A percentile compares a stretch with the other conserved stretches of the same genome.
These are phyloP conservation scores for Torymus aiolomorphi DNA, from an alignment of 2,888 invertebrate species.

Conservation along the genomic window DNA sequence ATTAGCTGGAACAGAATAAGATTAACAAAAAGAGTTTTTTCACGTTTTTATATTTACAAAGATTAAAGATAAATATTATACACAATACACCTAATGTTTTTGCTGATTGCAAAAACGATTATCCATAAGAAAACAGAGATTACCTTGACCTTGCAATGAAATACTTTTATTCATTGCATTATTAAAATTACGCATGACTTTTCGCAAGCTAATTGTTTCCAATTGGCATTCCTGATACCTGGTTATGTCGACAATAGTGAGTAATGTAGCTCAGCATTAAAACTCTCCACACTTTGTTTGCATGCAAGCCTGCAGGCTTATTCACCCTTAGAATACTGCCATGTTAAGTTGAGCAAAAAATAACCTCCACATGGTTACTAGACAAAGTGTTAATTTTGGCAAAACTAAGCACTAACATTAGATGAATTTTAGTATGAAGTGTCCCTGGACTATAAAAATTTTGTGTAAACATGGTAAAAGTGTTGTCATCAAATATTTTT, in stretches of 20 bases:
- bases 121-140: too few species aligned
- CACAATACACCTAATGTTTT: too few species aligned
- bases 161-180: slow-evolving; percentile 11
- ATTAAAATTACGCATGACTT: background rate
- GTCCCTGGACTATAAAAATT: slow-evolving; percentile 40
- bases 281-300: background rate
- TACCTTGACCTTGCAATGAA: background rate
- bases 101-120: too few species aligned
- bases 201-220: slow-evolving; percentile 4
- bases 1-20: too few species aligned
- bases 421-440: slow-evolving; percentile 38
- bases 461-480: background rate
- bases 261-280: background rate
- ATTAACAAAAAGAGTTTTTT: too few species aligned
- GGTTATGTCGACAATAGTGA: background rate
- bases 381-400: background rate
- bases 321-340: background rate
- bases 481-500: background rate
- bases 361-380: slow-evolving; percentile 9
- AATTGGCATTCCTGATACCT: slow-evolving; percentile 22
- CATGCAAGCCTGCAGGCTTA: background rate
- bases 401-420: slow-evolving; percentile 11
- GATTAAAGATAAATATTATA: too few species aligned
- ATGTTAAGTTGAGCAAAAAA: slow-evolving; percentile 38
- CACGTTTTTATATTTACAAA: too few species aligned